phyloP scores from a whole-genome alignment of 2,888 invertebrate genomes.

The Eustalomyia histrio region DNA sequence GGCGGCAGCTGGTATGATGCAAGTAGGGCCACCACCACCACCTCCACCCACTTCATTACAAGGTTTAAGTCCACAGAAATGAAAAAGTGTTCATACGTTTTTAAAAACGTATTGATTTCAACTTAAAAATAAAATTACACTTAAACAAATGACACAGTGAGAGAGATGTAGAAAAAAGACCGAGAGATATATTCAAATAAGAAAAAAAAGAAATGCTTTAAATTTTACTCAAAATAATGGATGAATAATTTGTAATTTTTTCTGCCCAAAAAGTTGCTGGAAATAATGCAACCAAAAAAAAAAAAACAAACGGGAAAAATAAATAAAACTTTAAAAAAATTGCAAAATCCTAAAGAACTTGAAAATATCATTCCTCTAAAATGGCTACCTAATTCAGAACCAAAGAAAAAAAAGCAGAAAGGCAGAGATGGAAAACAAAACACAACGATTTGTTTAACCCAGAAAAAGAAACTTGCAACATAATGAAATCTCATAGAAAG shows the following conservation, averaged over 20 bases:
- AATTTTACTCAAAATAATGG: slow-evolving; percentile 7
- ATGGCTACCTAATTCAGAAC: not conserved
- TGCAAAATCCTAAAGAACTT: too few relatives aligned
- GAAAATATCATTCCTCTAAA: slow-evolving; percentile 31
- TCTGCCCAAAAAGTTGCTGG: slow-evolving; percentile 48
- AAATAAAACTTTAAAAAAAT: not conserved
- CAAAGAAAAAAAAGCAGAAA: slow-evolving; percentile 1
- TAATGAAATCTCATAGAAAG: not conserved
- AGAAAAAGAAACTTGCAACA: not conserved
- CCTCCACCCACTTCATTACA: slow-evolving; percentile 58
- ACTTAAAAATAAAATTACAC: not conserved
- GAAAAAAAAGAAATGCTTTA: not conserved
- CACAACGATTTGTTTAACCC: not conserved
- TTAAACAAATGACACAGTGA: slow-evolving; percentile 10
- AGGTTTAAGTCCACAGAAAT: slow-evolving; percentile 74
- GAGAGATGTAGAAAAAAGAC: slow-evolving; percentile 22
- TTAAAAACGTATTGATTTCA: slow-evolving; percentile 20
- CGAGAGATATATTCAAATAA: not conserved
- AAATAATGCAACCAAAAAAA: slow-evolving; percentile 50
- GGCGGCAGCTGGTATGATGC: slow-evolving; percentile 71
- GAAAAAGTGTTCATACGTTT: slow-evolving; percentile 69
- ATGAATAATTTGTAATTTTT: not conserved
- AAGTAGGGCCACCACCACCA: slow-evolving; percentile 55
- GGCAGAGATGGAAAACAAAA: not conserved
- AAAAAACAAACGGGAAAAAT: not conserved